Evolutionary conservation across 2,888 invertebrate genomes (phyloP).

Genomic region (Lochmaea crataegi): DNA sequence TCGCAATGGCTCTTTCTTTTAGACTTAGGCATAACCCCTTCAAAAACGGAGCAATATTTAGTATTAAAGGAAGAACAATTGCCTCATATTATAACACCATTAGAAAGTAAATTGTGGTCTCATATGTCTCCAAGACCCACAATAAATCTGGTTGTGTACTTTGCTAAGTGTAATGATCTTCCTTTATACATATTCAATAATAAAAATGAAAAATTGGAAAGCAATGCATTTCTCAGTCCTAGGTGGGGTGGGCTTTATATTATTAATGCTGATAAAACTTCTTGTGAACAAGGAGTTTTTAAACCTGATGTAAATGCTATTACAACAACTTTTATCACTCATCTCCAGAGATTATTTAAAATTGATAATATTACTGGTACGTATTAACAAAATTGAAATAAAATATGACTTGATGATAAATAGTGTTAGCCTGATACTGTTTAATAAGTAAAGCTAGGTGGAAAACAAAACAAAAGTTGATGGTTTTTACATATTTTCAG

Average conservation of each 20-base stretch:
- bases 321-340: slow-evolving; percentile 80
- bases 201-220: slow-evolving; percentile 63
- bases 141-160: slow-evolving; percentile 87
- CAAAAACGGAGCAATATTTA: slow-evolving; percentile 67
- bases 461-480: neutral
- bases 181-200: slow-evolving; percentile 80
- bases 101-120: slow-evolving; percentile 88
- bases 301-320: slow-evolving; percentile 72
- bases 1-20: slow-evolving; percentile 90
- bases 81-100: slow-evolving; percentile 84
- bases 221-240: slow-evolving; percentile 82
- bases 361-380: slow-evolving; percentile 50
- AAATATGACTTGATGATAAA: no score
- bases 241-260: slow-evolving; percentile 93
- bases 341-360: slow-evolving; percentile 57
- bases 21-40: slow-evolving; percentile 80
- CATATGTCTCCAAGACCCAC: slow-evolving; percentile 85
- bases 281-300: slow-evolving; percentile 68
- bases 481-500: slow-evolving; percentile 16
- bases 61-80: slow-evolving; percentile 77
- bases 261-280: slow-evolving; percentile 72
- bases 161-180: slow-evolving; percentile 77
- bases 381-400: neutral
- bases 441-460: no score
- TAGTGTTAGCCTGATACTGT: no score